Base-by-base conservation (phyloP, 2,113 vertebrate genomes). In the Stegastes partitus region DNA sequence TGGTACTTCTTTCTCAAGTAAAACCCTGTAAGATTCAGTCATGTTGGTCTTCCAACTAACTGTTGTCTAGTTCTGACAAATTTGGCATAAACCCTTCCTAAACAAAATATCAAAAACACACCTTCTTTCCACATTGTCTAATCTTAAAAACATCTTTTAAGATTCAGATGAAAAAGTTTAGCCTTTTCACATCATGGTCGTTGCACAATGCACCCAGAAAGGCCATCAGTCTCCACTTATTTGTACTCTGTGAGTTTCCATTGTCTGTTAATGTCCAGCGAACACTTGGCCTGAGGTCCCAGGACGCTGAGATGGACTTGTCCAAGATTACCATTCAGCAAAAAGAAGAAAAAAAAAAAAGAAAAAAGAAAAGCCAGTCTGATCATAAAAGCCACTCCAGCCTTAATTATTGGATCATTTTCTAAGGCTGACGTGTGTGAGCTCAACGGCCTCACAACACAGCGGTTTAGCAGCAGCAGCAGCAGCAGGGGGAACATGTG, bases 401-500 rank as follows among this genome's bases (percentile, higher is more conserved):
- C 61, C 74, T 74, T 74, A 73, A 80, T 70, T 68, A 58, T 64
- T 75, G 56, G 53, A 65, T 61, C 15, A 18, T 80, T 74, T 58
- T 74, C 54, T 59, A 49, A 89, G 79, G 81, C 77, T 59, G 55
- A 44, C 61, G 74, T 74, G 74, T 74, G 23, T 47, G 63, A 70
- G 45, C 53, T 56, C 5, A 8, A 39, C 50, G 16, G 56, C 54
- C 49, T 62, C 57, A 68, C 64, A 68, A 71, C 76, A 68, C 77
- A 34, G 56, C 80, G 73, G 71, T 77, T 77, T 71, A 85, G 88
- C 82, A 82, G 84, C 86, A 87, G 79, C 79, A 79, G 62, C 83
- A 77, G 87, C 83, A 84, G 74, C 68, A 77, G 76, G 77, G 72
- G 86, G 90, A 91, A 90, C 42, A 42, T 74, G 69, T 89, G 89